Evolutionary conservation across 2,113 vertebrate genomes (phyloP).

Genomic region (Henicopernis longicauda): DNA sequence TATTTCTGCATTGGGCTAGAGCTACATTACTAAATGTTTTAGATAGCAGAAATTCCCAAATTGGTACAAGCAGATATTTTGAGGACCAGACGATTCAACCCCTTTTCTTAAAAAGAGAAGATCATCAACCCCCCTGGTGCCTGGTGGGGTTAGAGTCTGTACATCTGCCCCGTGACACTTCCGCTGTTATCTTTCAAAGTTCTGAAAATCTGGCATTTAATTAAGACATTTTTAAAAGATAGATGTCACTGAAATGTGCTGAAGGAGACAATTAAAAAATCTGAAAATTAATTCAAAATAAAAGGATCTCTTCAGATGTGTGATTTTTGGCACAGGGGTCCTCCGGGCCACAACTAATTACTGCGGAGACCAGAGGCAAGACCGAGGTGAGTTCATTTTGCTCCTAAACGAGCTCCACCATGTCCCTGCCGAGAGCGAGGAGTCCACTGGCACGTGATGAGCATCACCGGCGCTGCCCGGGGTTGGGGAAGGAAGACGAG

Average conservation of each 20-base stretch:
- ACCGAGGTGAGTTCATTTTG: background rate
- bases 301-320: background rate
- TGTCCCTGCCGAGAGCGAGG: accelerated
- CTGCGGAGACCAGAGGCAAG: background rate
- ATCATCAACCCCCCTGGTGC: background rate
- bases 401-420: background rate
- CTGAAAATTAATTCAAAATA: conserved; percentile 22
- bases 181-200: background rate
- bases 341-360: background rate
- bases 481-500: background rate
- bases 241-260: background rate
- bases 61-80: background rate
- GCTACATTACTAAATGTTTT: background rate
- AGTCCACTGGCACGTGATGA: background rate
- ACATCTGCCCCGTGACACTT: background rate
- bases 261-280: conserved; percentile 9
- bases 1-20: background rate
- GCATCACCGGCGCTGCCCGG: background rate
- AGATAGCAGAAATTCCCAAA: background rate
- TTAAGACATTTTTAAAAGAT: background rate
- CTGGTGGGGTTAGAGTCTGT: background rate
- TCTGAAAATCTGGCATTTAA: background rate
- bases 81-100: background rate
- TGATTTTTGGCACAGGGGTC: background rate
- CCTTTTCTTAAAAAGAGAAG: background rate